phyloP scores from a whole-genome alignment of 2,888 invertebrate genomes.

The Drosophila dives region DNA sequence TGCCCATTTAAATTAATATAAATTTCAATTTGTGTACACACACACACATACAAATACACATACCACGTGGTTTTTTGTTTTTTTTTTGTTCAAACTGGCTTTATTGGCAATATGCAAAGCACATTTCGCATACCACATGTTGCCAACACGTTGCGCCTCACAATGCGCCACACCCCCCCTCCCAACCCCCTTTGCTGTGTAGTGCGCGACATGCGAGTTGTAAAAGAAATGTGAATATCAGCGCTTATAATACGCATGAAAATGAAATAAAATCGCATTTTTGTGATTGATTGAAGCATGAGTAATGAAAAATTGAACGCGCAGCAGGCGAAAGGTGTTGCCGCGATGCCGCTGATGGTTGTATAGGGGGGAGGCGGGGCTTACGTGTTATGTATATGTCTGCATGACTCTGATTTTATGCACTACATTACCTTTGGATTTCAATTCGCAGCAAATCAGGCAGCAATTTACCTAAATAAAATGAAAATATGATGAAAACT shows the following conservation, averaged over 20 bases:
- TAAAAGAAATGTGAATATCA: conserved; percentile 75
- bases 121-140: conserved; percentile 74
- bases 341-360: conserved; percentile 1
- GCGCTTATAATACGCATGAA: conserved; percentile 79
- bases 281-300: conserved; percentile 82
- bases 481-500: conserved; percentile 51
- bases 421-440: conserved; percentile 82
- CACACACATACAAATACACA: conserved; percentile 23
- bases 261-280: conserved; percentile 81
- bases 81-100: conserved; percentile 23
- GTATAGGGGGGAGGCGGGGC: not conserved
- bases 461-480: conserved; percentile 71
- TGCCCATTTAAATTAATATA: conserved; percentile 79
- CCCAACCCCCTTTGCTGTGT: not conserved
- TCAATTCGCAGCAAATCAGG: conserved; percentile 75
- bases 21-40: conserved; percentile 71
- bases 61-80: conserved; percentile 12
- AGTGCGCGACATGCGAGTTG: conserved; percentile 58
- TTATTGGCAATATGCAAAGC: conserved; percentile 68
- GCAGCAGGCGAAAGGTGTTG: conserved; percentile 57
- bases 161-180: not conserved
- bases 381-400: conserved; percentile 70
- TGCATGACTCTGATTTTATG: conserved; percentile 81
- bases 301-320: conserved; percentile 80
- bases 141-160: conserved; percentile 39